These are phyloP conservation scores for Dryocosmus kuriphilus DNA, from an alignment of 2,888 invertebrate genomes.

Conservation along the genomic window DNA sequence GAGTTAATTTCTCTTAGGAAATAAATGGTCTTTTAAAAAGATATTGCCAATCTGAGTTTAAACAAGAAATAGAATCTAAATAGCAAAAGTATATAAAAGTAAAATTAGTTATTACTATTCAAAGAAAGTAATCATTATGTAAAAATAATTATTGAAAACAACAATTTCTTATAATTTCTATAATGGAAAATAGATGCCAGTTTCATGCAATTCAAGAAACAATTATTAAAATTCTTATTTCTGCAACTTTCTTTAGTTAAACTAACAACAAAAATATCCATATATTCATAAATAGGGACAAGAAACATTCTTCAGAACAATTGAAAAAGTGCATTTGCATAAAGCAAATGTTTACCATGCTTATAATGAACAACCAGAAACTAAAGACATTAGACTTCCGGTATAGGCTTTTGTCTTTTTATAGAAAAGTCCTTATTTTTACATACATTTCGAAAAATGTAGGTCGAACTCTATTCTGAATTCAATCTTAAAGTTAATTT, in stretches of 20 bases:
- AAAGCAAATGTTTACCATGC: background rate
- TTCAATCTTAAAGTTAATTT: background rate
- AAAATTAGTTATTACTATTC: background rate
- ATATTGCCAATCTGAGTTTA: background rate
- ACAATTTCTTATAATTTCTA: background rate
- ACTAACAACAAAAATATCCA: background rate
- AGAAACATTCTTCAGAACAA: background rate
- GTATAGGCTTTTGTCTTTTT: background rate
- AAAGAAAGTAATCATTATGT: background rate
- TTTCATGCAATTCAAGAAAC: background rate
- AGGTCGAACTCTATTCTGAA: background rate
- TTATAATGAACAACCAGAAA: background rate
- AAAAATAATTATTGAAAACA: background rate
- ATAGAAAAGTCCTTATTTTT: background rate
- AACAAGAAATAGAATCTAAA: background rate
- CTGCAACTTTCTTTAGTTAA: background rate
- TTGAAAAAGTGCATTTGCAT: background rate
- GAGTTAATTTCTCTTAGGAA: background rate
- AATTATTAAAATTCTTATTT: background rate
- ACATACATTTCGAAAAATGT: background rate
- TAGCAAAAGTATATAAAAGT: background rate
- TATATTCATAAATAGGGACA: background rate
- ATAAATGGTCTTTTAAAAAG: background rate
- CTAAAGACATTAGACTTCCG: background rate
- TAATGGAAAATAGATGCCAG: background rate